Evolutionary conservation across 2,113 vertebrate genomes (phyloP).

Genomic region (Malurus alboscapulatus): DNA sequence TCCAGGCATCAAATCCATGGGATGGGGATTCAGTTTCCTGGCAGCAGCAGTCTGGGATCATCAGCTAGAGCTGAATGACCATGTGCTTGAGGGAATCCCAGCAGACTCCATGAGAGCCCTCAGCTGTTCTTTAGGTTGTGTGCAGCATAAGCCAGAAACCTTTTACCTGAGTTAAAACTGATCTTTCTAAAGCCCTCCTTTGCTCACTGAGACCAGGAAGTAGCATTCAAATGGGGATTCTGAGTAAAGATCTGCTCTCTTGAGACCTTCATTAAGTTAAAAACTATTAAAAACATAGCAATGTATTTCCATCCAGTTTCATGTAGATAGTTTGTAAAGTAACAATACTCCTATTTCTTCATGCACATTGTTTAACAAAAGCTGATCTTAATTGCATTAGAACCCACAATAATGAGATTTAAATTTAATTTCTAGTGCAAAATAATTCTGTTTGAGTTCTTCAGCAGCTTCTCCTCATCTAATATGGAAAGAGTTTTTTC

Average conservation of each 20-base stretch:
- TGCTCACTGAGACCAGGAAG: not conserved
- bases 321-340: not conserved
- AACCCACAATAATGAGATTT: not conserved
- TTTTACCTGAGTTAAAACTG: not conserved
- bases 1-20: fast-evolving
- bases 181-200: not conserved
- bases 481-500: not conserved
- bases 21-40: not conserved
- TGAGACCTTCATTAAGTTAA: not conserved
- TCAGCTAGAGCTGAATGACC: not conserved
- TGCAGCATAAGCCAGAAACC: not conserved
- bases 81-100: not conserved
- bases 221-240: not conserved
- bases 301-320: not conserved
- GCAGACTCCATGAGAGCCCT: not conserved
- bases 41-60: not conserved
- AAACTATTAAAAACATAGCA: not conserved
- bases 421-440: slow-evolving; percentile 4
- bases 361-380: not conserved
- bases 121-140: not conserved
- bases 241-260: not conserved
- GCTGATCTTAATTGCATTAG: not conserved
- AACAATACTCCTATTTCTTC: not conserved
- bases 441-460: not conserved
- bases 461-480: not conserved